Evolutionary conservation across 2,888 invertebrate genomes (phyloP), one percentile per base, ranked within the genome.

Genomic region (Protonemura montana): DNA sequence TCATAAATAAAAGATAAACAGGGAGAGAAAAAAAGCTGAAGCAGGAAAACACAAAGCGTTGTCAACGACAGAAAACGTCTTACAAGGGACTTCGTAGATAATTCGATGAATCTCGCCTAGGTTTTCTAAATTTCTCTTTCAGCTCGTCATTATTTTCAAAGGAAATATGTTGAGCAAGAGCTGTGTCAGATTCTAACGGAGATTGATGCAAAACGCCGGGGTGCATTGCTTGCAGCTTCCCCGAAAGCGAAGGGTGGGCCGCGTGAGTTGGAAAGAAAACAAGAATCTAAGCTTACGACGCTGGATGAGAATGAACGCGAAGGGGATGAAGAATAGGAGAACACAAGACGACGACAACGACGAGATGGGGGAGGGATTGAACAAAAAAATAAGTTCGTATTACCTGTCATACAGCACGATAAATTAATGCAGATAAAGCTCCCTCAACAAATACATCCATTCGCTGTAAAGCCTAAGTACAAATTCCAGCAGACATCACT

Each of bases 1-100:
- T 78, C 78, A 78, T 78, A 28, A 26, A 78, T 78, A 78, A 78
- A 78, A 78, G 78, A 78, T 78, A 78, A 77, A 78, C n/a, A 26
- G 27, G 28, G 78, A n/a, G 28, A 78, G 26, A n/a, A 26, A 78
- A 78, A 78, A 78, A 1, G 28, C 10, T 78, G 27, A 0, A 21
- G 13, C 27, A 1, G 27, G 78, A 78, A 26, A 78, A 78, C 28
- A 78, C 78, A 78, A 78, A 78, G 28, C 78, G 28, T 78, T 78
- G 26, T 28, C 26, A 78, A 78, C 27, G 78, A 16, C 59, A 35
- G 35, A 35, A 35, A 59, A 2, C 59, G 21, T 59, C 59, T 59
- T 59, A 5, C 25, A 28, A n/a, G 78, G 27, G 28, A 26, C 25
- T 25, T 26, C 27, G n/a, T 2, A 78, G 77, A 77, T 77, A 77